Evolutionary conservation across 2,113 vertebrate species (phyloP).

Genomic region (Clarias batrachus): DNA sequence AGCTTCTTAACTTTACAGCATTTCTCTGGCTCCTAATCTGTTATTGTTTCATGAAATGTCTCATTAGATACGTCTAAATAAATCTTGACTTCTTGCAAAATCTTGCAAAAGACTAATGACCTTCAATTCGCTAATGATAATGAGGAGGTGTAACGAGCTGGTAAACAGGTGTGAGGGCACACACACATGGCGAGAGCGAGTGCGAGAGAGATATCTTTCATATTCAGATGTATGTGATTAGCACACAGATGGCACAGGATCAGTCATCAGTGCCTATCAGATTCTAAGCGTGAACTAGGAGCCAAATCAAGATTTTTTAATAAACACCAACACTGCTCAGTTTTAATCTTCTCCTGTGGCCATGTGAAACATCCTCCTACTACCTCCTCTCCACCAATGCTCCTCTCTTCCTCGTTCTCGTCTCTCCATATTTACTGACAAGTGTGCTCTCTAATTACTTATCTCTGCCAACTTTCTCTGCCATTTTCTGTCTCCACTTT

Average conservation of each 20-base stretch:
- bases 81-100: constrained; percentile 33
- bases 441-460: constrained; percentile 8
- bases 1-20: background rate
- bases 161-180: constrained; percentile 50
- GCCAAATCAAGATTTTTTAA: constrained; percentile 45
- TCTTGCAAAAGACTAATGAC: constrained; percentile 47
- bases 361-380: constrained; percentile 2
- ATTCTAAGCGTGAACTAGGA: constrained; percentile 36
- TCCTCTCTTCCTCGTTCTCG: background rate
- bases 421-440: background rate
- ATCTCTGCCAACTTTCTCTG: background rate
- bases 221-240: constrained; percentile 53
- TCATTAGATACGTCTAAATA: constrained; percentile 26
- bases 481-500: constrained; percentile 20
- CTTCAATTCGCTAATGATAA: constrained; percentile 44
- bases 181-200: background rate
- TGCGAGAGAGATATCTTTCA: constrained; percentile 35
- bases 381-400: background rate
- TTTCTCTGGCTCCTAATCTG: background rate
- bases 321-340: constrained; percentile 25
- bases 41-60: constrained; percentile 8
- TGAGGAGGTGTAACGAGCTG: constrained; percentile 49
- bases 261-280: constrained; percentile 46
- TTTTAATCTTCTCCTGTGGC: constrained; percentile 4
- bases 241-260: constrained; percentile 52